Percentiles rank a stretch among this genome's conserved stretches.
Evolutionary conservation across 2,888 invertebrate species (phyloP).

Genomic region (Alsophila aescularia): DNA sequence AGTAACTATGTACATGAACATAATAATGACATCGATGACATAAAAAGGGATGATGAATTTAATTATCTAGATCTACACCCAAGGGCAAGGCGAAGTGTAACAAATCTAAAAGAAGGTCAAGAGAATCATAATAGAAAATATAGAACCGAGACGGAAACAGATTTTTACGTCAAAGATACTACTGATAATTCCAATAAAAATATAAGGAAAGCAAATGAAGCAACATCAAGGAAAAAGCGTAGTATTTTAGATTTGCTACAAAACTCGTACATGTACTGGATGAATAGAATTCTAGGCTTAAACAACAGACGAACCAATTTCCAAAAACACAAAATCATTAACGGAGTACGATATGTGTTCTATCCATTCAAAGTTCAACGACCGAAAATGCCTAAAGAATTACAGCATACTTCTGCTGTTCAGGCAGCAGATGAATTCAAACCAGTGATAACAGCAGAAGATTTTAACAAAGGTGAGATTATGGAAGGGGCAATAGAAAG

Average conservation of each 20-base stretch:
- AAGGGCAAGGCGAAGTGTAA: conserved; percentile 4
- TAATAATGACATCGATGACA: background rate
- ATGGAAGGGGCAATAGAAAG: conserved; percentile 64
- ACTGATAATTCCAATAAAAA: background rate
- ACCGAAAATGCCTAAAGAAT: conserved; percentile 56
- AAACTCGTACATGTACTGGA: conserved; percentile 69
- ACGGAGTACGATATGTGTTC: conserved; percentile 70
- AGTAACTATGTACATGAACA: conserved; percentile 12
- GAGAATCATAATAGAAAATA: background rate
- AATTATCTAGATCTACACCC: background rate
- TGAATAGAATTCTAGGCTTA: conserved; percentile 58
- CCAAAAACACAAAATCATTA: conserved; percentile 63
- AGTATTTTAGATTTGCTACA: conserved; percentile 66
- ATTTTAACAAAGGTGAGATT: conserved; percentile 76
- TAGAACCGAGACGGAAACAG: background rate
- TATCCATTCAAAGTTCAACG: conserved; percentile 58
- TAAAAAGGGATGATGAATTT: background rate
- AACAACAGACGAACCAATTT: conserved; percentile 51
- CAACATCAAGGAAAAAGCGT: conserved; percentile 60
- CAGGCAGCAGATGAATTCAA: conserved; percentile 49
- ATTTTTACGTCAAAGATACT: background rate
- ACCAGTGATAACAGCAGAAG: conserved; percentile 59
- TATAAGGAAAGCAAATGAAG: conserved; percentile 16
- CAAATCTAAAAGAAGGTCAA: conserved; percentile 1
- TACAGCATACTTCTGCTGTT: conserved; percentile 38